Base-by-base conservation (phyloP, 30 jellyfish, hydroid and myxozoan genomes). In the Pseudorhiza aurosa region DNA sequence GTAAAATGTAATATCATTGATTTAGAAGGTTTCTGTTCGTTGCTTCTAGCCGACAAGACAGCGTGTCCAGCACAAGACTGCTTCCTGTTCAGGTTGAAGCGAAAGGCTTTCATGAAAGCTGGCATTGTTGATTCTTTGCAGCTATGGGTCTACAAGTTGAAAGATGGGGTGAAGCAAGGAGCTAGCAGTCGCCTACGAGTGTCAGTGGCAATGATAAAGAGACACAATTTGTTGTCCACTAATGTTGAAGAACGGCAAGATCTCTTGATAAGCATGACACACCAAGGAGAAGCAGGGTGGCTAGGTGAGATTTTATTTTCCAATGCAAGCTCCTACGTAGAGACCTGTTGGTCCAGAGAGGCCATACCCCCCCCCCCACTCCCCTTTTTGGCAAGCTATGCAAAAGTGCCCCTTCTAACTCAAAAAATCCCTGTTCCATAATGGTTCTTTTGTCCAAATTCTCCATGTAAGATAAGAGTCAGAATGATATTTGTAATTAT, bases 251-350 rank as follows among this genome's bases (percentile, higher is more conserved):
- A 47, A 17, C 65, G 62, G 43, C 31, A 65, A 43, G 55, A 73
- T 24, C 75, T 51, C 18, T 80, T 80, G 42, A 51, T 65, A 11
- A 80, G 91, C 68, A 28, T 80, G 74, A 42, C 53, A 45, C 91
- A 65, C 57, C 77, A 65, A 15, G 91, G 91, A 4, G 91, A 80
- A 33, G 58, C 84, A 42, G 91, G 91, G 3, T 80, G 91, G 91
- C 75, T 80, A 24, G 91, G 91, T 80, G 44, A 10, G 72, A 10
- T 15, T 29, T 25, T n/a, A n/a, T n/a, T n/a, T n/a, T n/a, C n/a
- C n/a, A n/a, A n/a, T n/a, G n/a, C n/a, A n/a, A n/a, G n/a, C n/a
- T n/a, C n/a, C n/a, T n/a, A n/a, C n/a, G n/a, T n/a, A n/a, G n/a
- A n/a, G n/a, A n/a, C n/a, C n/a, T n/a, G n/a, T n/a, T n/a, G n/a